Base-by-base conservation (phyloP, 1,140 invertebrate species). In the Penaeus japonicus region DNA sequence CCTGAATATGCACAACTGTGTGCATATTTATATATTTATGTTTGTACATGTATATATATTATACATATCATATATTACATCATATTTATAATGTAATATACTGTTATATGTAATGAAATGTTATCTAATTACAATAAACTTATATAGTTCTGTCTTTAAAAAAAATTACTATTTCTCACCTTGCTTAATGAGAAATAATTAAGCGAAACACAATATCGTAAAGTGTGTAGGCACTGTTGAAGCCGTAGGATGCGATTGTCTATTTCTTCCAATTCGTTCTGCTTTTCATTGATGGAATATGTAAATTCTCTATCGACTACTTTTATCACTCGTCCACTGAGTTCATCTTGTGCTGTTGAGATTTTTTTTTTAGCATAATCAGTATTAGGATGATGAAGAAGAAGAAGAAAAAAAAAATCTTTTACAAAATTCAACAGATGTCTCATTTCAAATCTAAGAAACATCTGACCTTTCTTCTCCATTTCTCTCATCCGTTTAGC, bases 151-250 rank as follows among this genome's bases (percentile, higher is more conserved):
- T n/a, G n/a, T n/a, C n/a, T n/a, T n/a, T n/a, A n/a, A n/a, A n/a
- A n/a, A n/a, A n/a, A n/a, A n/a, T n/a, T n/a, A n/a, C n/a, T 47
- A 47, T 47, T 12, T 15, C 79, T 17, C n/a, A 87, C 85, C 85
- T 87, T 87, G 47, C 54, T 70, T 35, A 75, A 39, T n/a, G 80
- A 35, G 70, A 83, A 83, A 57, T 77, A 88, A 53, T 83, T 88
- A 7, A 88, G 73, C 15, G 79, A 83, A 20, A 83, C 80, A 83
- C 86, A 88, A 81, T 83, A 88, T 24, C 86, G 86, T 4, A 88
- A 47, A 47, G 86, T 88, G 54, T 88, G 86, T n/a, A 88, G 81
- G 32, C 86, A 88, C 80, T 88, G 86, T 27, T 88, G 86, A 65
- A 88, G 27, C 20, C 73, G 65, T 32, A 88, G 57, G n/a, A 88